A percentile compares a stretch with the other conserved stretches of the same genome.
Conservation (phyloP, 2,797 vertebrate genomes). For the Rhabdophis nuchalis region DNA sequence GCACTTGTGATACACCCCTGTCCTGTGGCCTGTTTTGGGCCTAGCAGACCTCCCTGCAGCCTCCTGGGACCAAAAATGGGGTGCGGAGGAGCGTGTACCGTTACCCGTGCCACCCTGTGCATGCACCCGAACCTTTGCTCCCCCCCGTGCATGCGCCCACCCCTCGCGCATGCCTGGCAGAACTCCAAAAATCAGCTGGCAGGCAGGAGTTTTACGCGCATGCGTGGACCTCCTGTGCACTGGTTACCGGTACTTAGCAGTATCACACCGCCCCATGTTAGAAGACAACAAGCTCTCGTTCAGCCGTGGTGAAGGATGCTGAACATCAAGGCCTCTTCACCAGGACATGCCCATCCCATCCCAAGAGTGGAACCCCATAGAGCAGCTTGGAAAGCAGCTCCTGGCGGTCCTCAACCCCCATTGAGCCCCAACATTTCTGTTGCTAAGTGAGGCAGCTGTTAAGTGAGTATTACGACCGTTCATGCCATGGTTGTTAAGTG, state of each 20-base stretch:
- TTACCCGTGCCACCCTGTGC: no score
- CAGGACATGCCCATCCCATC: background rate
- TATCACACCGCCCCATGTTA: background rate
- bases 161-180: no score
- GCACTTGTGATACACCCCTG: no score
- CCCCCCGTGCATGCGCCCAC: no score
- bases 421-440: background rate
- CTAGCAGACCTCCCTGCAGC: no score
- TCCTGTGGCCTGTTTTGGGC: no score
- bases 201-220: no score
- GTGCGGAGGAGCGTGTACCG: no score
- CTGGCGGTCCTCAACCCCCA: background rate
- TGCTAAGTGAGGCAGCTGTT: background rate
- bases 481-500: background rate
- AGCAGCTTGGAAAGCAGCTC: background rate
- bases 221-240: background rate
- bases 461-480: background rate
- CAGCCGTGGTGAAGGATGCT: background rate
- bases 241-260: background rate
- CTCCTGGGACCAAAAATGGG: no score
- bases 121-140: no score
- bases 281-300: background rate
- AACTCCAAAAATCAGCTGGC: no score
- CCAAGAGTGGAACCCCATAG: background rate
- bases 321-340: background rate